phyloP scores from a whole-genome alignment of 37 sponge, comb jelly and placozoan species.

The Corticium candelabrum region DNA sequence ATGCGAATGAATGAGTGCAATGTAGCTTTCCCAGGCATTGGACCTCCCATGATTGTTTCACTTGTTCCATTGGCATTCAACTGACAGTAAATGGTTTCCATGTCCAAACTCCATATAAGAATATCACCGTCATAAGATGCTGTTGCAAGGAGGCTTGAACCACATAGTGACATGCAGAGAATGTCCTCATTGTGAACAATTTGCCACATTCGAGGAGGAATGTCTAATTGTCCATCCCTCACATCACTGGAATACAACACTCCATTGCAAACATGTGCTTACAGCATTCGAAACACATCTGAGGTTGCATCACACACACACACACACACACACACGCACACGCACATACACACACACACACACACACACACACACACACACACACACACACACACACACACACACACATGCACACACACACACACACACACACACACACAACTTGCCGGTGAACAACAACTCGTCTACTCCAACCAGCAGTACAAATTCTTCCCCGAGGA shows the following conservation, averaged over 20 bases:
- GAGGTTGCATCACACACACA: too few species aligned
- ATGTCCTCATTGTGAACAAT: constrained; percentile 70
- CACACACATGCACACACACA: too few species aligned
- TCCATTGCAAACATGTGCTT: too few species aligned
- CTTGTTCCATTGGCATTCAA: background rate
- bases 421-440: too few species aligned
- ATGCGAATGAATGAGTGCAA: background rate
- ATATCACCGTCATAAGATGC: constrained; percentile 75
- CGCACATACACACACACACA: too few species aligned
- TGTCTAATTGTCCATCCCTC: too few species aligned
- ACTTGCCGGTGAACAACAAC: constrained; percentile 23
- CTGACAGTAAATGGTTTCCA: constrained; percentile 16
- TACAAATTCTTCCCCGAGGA: constrained; percentile 11
- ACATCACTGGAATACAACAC: too few species aligned
- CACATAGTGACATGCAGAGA: constrained; percentile 56
- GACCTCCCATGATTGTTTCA: background rate
- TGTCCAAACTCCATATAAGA: constrained; percentile 60
- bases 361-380: too few species aligned
- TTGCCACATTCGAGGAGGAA: background rate
- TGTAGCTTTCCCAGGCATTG: background rate
- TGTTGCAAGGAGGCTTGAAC: constrained; percentile 45
- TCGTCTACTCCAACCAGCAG: constrained; percentile 20
- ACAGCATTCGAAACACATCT: too few species aligned
- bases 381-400: too few species aligned
- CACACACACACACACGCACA: too few species aligned